A percentile compares a stretch with the other conserved stretches of the same genome.
phyloP scores from a whole-genome alignment of 2,113 vertebrate genomes.

The Nannobrachium achirus region DNA sequence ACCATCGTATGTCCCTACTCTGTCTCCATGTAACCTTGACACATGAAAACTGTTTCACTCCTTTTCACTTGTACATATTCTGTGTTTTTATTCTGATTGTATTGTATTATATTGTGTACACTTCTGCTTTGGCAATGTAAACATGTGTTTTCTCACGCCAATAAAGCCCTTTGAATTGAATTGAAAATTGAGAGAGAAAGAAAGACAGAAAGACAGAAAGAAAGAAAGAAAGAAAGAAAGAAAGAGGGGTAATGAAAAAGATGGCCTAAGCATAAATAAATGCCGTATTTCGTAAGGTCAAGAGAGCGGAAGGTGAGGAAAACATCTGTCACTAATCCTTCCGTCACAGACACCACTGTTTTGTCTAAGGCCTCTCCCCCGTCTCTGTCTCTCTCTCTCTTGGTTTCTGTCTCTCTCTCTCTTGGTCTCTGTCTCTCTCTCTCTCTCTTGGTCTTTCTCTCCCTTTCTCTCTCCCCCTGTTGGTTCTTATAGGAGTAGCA shows the following conservation, averaged over 20 bases:
- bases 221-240: neutral
- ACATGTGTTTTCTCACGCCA: too few relatives aligned
- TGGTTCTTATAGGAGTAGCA: too few relatives aligned
- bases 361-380: neutral
- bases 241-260: neutral
- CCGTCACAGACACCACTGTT: conserved; percentile 17
- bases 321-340: conserved; percentile 20
- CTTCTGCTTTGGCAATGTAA: too few relatives aligned
- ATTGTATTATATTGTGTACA: too few relatives aligned
- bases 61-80: too few relatives aligned
- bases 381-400: neutral
- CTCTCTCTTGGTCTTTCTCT: neutral
- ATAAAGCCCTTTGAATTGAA: too few relatives aligned
- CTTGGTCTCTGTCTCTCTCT: neutral
- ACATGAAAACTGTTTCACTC: too few relatives aligned
- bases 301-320: conserved; percentile 33
- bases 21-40: too few relatives aligned
- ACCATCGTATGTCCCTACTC: too few relatives aligned
- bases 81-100: too few relatives aligned
- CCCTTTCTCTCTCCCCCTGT: too few relatives aligned
- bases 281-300: conserved; percentile 16
- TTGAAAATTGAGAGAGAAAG: conserved; percentile 18
- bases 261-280: neutral
- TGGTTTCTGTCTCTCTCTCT: conserved; percentile 10
- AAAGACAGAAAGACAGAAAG: neutral